These are phyloP conservation scores for Temnothorax curvispinosus DNA, from an alignment of 1,140 invertebrate genomes.

Conservation along the genomic window DNA sequence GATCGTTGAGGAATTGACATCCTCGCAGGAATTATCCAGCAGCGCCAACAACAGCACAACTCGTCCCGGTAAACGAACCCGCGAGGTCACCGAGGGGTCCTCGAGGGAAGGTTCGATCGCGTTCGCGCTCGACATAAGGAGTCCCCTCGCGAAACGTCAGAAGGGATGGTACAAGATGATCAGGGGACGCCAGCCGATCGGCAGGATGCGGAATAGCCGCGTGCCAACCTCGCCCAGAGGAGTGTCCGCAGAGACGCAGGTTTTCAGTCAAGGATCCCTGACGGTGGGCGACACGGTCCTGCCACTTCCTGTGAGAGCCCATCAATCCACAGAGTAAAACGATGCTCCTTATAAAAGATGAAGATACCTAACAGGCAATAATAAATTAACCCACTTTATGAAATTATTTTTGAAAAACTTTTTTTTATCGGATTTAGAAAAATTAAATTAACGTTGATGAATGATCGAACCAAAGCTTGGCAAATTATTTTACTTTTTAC, in stretches of 20 bases:
- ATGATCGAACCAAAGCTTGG: background rate
- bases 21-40: background rate
- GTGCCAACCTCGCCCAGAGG: slow-evolving; percentile 41
- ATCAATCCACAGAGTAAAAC: slow-evolving; percentile 51
- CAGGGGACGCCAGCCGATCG: slow-evolving; percentile 59
- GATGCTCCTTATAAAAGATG: background rate
- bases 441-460: background rate
- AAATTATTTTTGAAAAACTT: background rate
- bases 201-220: slow-evolving; percentile 35
- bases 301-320: slow-evolving; percentile 68
- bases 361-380: background rate
- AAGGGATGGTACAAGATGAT: slow-evolving; percentile 62
- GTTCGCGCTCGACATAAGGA: background rate
- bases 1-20: background rate
- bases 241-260: slow-evolving; percentile 64
- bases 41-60: background rate
- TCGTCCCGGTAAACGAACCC: slow-evolving; percentile 55
- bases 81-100: slow-evolving; percentile 28
- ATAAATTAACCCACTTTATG: background rate
- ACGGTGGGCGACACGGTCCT: slow-evolving; percentile 67
- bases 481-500: too few relatives aligned
- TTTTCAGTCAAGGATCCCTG: slow-evolving; percentile 70
- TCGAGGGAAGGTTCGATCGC: background rate
- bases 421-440: background rate
- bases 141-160: slow-evolving; percentile 60